These are phyloP conservation scores for Podarcis muralis DNA, from an alignment of 2,113 vertebrate species.

Conservation along the genomic window DNA sequence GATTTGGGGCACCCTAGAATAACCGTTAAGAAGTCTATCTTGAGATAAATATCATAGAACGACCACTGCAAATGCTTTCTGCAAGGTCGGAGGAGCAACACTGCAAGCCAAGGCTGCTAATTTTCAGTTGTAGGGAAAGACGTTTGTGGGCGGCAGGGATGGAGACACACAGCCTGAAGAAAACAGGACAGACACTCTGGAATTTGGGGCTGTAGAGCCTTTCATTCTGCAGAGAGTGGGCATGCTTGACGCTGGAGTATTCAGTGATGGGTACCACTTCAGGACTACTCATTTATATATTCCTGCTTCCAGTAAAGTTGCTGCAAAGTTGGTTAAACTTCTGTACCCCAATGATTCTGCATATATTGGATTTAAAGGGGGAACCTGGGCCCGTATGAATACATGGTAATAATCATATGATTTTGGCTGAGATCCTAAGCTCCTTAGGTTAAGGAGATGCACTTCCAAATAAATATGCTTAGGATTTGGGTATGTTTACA, in stretches of 20 bases:
- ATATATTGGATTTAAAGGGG: neutral
- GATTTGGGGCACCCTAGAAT: neutral
- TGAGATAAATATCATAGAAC: neutral
- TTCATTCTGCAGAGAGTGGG: neutral
- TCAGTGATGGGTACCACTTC: neutral
- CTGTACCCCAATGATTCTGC: neutral
- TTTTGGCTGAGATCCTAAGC: neutral
- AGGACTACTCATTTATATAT: neutral
- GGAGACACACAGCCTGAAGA: neutral
- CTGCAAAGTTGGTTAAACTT: rapidly evolving
- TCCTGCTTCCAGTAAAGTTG: rapidly evolving
- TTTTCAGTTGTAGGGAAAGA: neutral
- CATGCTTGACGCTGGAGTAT: neutral
- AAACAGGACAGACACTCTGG: neutral
- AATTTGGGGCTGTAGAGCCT: rapidly evolving
- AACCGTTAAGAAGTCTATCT: conserved; percentile 17
- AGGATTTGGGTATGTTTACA: neutral
- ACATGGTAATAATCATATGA: neutral
- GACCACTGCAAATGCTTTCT: rapidly evolving
- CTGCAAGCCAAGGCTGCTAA: neutral
- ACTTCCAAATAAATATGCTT: neutral
- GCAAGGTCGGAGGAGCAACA: neutral
- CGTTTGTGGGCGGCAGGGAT: neutral
- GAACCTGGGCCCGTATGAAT: neutral
- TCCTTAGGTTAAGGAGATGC: neutral